Evolutionary conservation across 2,113 vertebrate species (phyloP), one percentile per base, ranked within the genome.

Genomic region (Corapipo altera): DNA sequence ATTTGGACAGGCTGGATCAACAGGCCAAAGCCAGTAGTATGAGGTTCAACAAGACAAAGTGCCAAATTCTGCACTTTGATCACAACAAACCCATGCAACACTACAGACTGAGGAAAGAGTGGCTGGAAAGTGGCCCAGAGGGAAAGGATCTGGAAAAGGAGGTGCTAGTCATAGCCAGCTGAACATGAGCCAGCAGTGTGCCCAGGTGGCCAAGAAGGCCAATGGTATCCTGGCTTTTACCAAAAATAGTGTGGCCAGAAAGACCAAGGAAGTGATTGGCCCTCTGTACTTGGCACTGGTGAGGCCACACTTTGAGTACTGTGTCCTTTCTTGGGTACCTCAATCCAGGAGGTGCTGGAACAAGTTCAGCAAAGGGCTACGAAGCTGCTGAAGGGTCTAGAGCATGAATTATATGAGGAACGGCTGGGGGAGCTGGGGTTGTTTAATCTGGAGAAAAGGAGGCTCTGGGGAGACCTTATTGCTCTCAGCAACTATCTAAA

Each of bases 281-380:
- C 59, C 48, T 30, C n/a, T 55, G 35, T 35, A 76, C 17, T 33
- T 15, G 41, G 15, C 55, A 41, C 9, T 0, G 1, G 11, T 35
- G 21, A 89, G n/a, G 30, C 11, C 37, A 15, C 2, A 0, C 7
- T 39, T n/a, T 0, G 0, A 52, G 22, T 22, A 14, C 8, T 48
- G 8, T 43, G 30, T 4, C 75, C 9, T 8, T 8, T 76, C 55
- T 15, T 27, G 61, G n/a, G 18, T 15, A 12, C 5, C 26, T 55
- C 41, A 35, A 2, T 55, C 27, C 48, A 64, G 41, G 32, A 57
- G 22, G 12, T 43, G 9, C n/a, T 49, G 48, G 28, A 83, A 20
- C 15, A 70, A 32, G n/a, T 76, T 35, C 55, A 70, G 35, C 27
- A 26, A 33, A 70, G 17, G 41, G 6, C 8, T 62, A 16, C 5